phyloP scores from a whole-genome alignment of 2,113 vertebrate genomes.

The Leuciscus idus region DNA sequence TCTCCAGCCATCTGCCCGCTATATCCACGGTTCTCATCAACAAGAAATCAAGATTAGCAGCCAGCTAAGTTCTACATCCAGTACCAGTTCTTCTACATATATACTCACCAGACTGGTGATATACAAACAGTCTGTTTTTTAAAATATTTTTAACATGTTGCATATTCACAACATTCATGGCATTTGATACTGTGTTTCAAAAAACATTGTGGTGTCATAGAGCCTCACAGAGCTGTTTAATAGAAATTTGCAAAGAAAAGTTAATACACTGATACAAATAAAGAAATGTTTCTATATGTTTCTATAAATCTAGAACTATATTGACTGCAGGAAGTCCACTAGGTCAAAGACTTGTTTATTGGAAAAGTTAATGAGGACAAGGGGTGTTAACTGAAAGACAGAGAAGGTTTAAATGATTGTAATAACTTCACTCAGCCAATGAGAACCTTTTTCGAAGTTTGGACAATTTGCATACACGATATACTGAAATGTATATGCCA shows the following conservation, averaged over 20 bases:
- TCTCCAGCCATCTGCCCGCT: no score
- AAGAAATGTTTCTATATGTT: not conserved
- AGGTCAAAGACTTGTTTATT: constrained; percentile 11
- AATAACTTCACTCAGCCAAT: not conserved
- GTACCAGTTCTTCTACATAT: no score
- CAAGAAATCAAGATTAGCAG: no score
- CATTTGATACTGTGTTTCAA: not conserved
- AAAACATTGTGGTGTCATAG: not conserved
- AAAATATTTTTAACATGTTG: not conserved
- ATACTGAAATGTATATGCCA: not conserved
- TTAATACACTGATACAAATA: not conserved
- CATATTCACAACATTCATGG: not conserved
- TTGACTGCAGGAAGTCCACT: constrained; percentile 1
- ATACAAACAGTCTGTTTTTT: no score
- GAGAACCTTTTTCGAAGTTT: not conserved
- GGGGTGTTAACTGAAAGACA: not conserved
- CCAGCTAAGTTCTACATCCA: no score
- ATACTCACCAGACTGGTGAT: no score
- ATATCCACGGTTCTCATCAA: no score
- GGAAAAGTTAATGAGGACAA: not conserved
- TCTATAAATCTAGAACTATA: not conserved
- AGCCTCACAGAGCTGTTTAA: not conserved
- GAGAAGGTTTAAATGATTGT: not conserved
- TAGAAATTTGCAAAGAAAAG: not conserved
- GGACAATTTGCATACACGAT: not conserved